Conservation (phyloP, 2,888 invertebrate genomes). For the Listrodromus nycthemerus region DNA sequence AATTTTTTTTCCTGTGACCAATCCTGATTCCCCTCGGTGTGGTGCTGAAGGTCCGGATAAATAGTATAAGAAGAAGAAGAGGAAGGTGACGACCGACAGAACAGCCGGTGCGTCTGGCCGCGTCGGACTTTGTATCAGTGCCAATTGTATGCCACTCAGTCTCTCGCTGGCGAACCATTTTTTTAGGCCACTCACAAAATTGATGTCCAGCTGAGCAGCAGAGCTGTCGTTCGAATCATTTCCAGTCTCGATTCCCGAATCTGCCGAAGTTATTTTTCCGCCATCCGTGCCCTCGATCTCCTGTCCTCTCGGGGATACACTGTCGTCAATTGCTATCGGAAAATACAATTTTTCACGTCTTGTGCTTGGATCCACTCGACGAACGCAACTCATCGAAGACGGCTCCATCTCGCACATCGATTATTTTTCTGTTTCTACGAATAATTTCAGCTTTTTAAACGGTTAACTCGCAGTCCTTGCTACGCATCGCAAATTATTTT, state of each 20-base stretch:
- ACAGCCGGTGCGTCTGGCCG: too few species aligned
- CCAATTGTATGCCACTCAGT: not conserved
- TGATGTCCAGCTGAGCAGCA: constrained; percentile 70
- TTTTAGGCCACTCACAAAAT: constrained; percentile 13
- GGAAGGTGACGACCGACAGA: too few species aligned
- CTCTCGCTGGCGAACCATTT: not conserved
- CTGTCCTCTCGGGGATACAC: not conserved
- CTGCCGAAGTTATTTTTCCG: constrained; percentile 85
- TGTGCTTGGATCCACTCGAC: too few species aligned
- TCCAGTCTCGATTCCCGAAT: constrained; percentile 91
- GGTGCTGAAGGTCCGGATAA: too few species aligned
- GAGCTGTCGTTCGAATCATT: constrained; percentile 89
- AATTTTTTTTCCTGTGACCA: too few species aligned
- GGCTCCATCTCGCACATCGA: too few species aligned
- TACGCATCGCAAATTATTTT: not conserved
- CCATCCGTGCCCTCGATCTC: not conserved
- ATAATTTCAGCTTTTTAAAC: not conserved
- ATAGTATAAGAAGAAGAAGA: too few species aligned
- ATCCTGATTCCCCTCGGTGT: too few species aligned
- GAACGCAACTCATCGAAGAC: too few species aligned
- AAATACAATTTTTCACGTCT: too few species aligned
- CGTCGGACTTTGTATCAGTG: not conserved
- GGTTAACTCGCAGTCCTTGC: not conserved
- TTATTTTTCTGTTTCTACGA: too few species aligned
- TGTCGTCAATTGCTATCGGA: too few species aligned